Percentiles rank a stretch among this genome's conserved stretches.
These are phyloP conservation scores for Megamerina dolium DNA, from an alignment of 2,888 invertebrate species.

Conservation along the genomic window DNA sequence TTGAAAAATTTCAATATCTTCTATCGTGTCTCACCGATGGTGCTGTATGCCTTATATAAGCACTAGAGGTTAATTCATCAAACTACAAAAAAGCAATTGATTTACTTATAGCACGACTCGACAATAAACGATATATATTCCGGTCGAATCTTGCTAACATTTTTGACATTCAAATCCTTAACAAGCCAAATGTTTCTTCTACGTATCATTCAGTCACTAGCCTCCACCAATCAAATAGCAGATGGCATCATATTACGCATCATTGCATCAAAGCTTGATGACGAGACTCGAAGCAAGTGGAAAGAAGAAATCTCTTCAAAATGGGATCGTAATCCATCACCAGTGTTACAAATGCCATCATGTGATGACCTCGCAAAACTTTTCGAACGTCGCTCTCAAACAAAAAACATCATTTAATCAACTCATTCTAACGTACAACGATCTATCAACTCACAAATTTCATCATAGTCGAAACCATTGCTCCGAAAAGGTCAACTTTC, in stretches of 20 bases:
- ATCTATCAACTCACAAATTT: too few species aligned
- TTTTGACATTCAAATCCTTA: conserved; percentile 12
- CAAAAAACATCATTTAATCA: conserved; percentile 5
- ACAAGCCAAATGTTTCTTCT: conserved; percentile 5
- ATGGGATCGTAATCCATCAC: background rate
- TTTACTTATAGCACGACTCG: conserved; percentile 1
- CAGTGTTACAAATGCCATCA: conserved; percentile 3
- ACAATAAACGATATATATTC: too few species aligned
- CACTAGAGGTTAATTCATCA: conserved; percentile 7
- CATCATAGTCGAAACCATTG: background rate
- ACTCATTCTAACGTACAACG: conserved; percentile 5
- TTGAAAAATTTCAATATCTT: conserved; percentile 8
- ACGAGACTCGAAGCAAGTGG: conserved; percentile 13
- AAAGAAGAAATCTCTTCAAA: conserved; percentile 12
- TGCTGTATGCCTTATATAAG: conserved; percentile 2
- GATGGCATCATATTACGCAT: conserved; percentile 14
- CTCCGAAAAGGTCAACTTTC: background rate
- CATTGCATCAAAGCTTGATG: conserved; percentile 12
- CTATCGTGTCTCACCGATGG: conserved; percentile 1
- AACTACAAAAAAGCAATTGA: conserved; percentile 5
- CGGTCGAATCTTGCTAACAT: conserved; percentile 12
- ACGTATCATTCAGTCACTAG: too few species aligned
- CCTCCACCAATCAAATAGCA: conserved; percentile 12
- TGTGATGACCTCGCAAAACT: conserved; percentile 11
- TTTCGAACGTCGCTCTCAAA: conserved; percentile 12